Conservation (phyloP, 1,140 invertebrate species). For the Cyrtorhinus lividipennis region DNA sequence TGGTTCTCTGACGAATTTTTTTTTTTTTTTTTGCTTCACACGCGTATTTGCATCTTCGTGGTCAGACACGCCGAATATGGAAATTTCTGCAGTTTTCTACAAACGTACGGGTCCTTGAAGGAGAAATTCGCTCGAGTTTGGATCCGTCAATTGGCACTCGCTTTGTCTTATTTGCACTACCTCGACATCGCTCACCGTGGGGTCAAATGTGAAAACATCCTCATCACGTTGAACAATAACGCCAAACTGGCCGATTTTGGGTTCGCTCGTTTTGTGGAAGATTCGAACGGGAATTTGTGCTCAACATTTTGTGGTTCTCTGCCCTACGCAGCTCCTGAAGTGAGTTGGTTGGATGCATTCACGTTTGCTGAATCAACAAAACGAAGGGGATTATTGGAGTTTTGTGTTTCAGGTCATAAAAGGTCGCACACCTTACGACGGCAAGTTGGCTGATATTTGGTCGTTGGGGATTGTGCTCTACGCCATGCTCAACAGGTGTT, state of each 20-base stretch:
- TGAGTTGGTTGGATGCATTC: not conserved
- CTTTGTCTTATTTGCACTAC: constrained; percentile 52
- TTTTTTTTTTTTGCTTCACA: too few relatives aligned
- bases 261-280: constrained; percentile 37
- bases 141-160: constrained; percentile 48
- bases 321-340: constrained; percentile 54
- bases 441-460: constrained; percentile 49
- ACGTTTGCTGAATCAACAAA: not conserved
- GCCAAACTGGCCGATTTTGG: constrained; percentile 72
- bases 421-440: constrained; percentile 36
- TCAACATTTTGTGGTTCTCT: constrained; percentile 56
- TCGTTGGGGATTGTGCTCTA: constrained; percentile 51
- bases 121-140: constrained; percentile 48
- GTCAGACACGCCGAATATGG: constrained; percentile 45
- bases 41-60: too few relatives aligned
- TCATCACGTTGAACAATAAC: constrained; percentile 52
- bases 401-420: not conserved
- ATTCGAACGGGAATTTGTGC: constrained; percentile 35
- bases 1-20: too few relatives aligned
- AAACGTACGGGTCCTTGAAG: constrained; percentile 42
- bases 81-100: constrained; percentile 47
- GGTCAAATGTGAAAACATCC: constrained; percentile 63
- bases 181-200: constrained; percentile 59
- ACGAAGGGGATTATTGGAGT: not conserved
- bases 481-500: constrained; percentile 55